Conservation (phyloP, 1,140 invertebrate genomes). For the Ostrea denselamellosa region DNA sequence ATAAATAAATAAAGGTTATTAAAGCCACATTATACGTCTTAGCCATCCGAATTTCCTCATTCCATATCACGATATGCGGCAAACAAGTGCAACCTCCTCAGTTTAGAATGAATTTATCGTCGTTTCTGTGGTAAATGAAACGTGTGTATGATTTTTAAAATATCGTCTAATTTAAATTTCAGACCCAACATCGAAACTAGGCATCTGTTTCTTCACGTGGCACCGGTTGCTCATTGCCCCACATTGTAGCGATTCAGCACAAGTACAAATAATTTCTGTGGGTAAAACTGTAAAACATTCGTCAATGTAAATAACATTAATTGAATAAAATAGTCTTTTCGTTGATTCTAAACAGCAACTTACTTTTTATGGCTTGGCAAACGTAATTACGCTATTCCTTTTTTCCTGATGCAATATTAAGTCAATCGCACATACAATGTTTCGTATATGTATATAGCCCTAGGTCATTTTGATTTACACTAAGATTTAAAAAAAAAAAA, state of each 20-base stretch:
- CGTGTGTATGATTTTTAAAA: background rate
- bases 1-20: no score
- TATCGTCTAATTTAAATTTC: background rate
- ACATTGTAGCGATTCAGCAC: background rate
- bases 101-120: background rate
- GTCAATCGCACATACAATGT: background rate
- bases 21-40: background rate
- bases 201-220: constrained; percentile 13
- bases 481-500: no score
- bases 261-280: background rate
- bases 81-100: background rate
- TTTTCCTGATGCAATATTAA: background rate
- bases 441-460: background rate
- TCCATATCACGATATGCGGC: background rate
- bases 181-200: background rate
- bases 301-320: background rate
- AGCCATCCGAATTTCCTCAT: background rate
- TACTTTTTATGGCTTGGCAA: background rate
- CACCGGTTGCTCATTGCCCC: background rate
- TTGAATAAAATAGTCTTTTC: background rate
- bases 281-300: background rate
- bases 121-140: background rate
- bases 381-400: no score
- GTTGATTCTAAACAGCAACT: background rate
- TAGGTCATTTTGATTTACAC: no score